phyloP scores from a whole-genome alignment of 2,888 invertebrate species.

The Yponomeuta plumbellus region DNA sequence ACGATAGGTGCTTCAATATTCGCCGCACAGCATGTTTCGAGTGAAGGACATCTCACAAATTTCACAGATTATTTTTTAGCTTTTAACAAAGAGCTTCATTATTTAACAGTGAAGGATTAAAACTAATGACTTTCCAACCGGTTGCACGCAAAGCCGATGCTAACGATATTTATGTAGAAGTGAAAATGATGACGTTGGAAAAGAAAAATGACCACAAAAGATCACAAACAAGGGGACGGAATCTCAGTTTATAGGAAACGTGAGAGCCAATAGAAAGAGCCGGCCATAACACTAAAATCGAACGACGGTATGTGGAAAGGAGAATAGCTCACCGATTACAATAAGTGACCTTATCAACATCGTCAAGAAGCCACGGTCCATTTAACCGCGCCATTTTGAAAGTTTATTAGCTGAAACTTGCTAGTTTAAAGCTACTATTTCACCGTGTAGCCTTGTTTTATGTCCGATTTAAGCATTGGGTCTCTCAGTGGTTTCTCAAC shows the following conservation, averaged over 20 bases:
- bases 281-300: neutral
- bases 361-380: neutral
- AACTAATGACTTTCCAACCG: neutral
- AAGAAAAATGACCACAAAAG: neutral
- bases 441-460: neutral
- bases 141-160: neutral
- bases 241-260: neutral
- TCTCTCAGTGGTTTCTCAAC: too few relatives aligned
- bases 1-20: neutral
- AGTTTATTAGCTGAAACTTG: slow-evolving; percentile 2
- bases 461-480: neutral
- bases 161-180: neutral
- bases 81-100: neutral
- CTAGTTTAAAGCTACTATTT: neutral
- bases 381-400: neutral
- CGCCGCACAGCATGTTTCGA: neutral
- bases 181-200: neutral
- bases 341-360: neutral
- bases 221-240: neutral
- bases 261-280: neutral
- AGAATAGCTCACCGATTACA: neutral
- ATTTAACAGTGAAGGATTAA: neutral
- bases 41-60: neutral
- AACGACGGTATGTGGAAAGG: neutral
- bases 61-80: neutral